A percentile compares a stretch with the other conserved stretches of the same genome.
phyloP scores from a whole-genome alignment of 2,888 invertebrate genomes.

The Agriopis marginaria region DNA sequence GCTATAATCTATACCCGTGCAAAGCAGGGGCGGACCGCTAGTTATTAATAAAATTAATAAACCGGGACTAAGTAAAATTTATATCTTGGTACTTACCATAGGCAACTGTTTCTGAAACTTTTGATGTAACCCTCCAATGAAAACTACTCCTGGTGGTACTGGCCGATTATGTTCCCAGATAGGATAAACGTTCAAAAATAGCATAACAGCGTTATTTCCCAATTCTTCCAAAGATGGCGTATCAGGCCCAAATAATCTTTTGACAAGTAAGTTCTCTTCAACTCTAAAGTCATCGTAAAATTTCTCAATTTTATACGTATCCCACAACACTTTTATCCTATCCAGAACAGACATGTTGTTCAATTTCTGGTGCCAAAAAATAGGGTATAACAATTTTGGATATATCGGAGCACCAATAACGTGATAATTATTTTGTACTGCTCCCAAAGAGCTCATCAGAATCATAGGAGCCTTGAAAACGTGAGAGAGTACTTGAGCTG shows the following conservation, averaged over 20 bases:
- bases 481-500: conserved; percentile 48
- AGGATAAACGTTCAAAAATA: conserved; percentile 72
- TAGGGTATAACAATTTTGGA: conserved; percentile 46
- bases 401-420: conserved; percentile 46
- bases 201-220: conserved; percentile 60
- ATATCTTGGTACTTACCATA: conserved; percentile 53
- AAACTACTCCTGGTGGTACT: conserved; percentile 67
- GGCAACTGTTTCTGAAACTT: conserved; percentile 67
- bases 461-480: conserved; percentile 57
- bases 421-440: conserved; percentile 38
- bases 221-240: conserved; percentile 50
- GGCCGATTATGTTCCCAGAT: conserved; percentile 66
- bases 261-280: conserved; percentile 40
- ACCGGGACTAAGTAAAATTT: neutral
- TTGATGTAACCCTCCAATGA: conserved; percentile 73
- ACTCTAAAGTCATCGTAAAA: neutral
- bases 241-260: conserved; percentile 51
- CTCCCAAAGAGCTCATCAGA: conserved; percentile 55
- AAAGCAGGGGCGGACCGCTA: too few species aligned
- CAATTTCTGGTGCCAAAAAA: conserved; percentile 19
- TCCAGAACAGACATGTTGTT: conserved; percentile 40
- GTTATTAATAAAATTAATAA: neutral
- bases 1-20: too few species aligned
- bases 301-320: conserved; percentile 1
- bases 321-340: conserved; percentile 41